These are phyloP conservation scores for Neodiprion lecontei DNA, from an alignment of 1,140 invertebrate species.

Conservation along the genomic window DNA sequence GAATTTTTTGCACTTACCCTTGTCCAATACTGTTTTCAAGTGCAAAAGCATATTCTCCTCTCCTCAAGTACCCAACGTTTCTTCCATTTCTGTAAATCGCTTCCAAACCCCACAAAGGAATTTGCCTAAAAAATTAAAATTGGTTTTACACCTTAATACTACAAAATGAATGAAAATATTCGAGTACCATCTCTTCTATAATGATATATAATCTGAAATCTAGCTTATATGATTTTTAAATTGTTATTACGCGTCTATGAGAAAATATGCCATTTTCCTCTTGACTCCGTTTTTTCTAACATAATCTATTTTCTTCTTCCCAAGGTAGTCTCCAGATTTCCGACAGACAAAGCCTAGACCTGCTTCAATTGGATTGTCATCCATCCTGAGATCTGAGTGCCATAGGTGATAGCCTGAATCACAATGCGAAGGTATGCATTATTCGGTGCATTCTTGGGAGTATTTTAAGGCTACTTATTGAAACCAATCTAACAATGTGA, in stretches of 20 bases:
- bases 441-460: background rate
- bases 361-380: conserved; percentile 87
- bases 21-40: conserved; percentile 75
- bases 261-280: conserved; percentile 77
- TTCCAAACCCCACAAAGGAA: conserved; percentile 84
- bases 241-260: conserved; percentile 70
- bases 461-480: background rate
- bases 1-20: conserved; percentile 60
- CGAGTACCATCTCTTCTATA: no score
- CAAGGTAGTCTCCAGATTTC: conserved; percentile 77
- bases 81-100: conserved; percentile 80
- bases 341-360: conserved; percentile 80
- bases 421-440: conserved; percentile 17
- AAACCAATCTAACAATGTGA: background rate
- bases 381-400: conserved; percentile 80
- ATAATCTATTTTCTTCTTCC: conserved; percentile 73
- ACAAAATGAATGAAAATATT: no score
- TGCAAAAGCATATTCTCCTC: conserved; percentile 81
- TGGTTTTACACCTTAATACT: background rate
- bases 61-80: conserved; percentile 78
- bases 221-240: background rate
- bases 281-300: conserved; percentile 70
- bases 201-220: no score
- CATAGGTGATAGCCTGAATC: conserved; percentile 80
- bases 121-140: conserved; percentile 56